Evolutionary conservation across 2,888 invertebrate genomes (phyloP).

Genomic region (Junonia oenone): DNA sequence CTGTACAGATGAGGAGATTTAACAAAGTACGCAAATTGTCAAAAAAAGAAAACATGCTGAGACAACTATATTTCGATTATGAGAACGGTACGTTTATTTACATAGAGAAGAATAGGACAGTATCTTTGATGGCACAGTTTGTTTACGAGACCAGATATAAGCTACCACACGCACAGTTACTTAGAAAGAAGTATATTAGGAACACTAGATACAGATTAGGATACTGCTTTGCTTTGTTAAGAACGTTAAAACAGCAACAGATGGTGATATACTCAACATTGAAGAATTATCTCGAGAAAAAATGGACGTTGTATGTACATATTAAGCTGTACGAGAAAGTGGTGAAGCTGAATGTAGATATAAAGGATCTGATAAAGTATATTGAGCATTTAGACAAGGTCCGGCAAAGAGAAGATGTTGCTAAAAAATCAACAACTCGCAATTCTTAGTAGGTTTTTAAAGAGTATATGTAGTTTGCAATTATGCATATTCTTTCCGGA

Average conservation of each 20-base stretch:
- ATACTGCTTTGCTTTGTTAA: constrained; percentile 37
- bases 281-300: background rate
- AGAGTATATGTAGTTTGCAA: no score
- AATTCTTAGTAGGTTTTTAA: no score
- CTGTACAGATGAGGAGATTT: constrained; percentile 34
- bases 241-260: constrained; percentile 37
- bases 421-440: background rate
- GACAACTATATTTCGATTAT: constrained; percentile 15
- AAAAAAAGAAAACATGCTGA: background rate
- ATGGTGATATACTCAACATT: constrained; percentile 30
- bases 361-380: constrained; percentile 33
- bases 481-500: no score
- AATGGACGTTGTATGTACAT: constrained; percentile 24
- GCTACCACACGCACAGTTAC: constrained; percentile 35
- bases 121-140: constrained; percentile 42
- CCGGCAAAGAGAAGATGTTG: background rate
- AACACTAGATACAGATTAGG: constrained; percentile 40
- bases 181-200: constrained; percentile 39
- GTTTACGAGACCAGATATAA: constrained; percentile 42
- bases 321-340: constrained; percentile 41
- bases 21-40: constrained; percentile 21
- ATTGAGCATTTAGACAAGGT: constrained; percentile 17
- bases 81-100: background rate
- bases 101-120: constrained; percentile 22
- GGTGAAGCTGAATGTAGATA: constrained; percentile 36